These are phyloP conservation scores for Pelodytes ibericus DNA, from an alignment of 2,797 vertebrate species.

Conservation along the genomic window DNA sequence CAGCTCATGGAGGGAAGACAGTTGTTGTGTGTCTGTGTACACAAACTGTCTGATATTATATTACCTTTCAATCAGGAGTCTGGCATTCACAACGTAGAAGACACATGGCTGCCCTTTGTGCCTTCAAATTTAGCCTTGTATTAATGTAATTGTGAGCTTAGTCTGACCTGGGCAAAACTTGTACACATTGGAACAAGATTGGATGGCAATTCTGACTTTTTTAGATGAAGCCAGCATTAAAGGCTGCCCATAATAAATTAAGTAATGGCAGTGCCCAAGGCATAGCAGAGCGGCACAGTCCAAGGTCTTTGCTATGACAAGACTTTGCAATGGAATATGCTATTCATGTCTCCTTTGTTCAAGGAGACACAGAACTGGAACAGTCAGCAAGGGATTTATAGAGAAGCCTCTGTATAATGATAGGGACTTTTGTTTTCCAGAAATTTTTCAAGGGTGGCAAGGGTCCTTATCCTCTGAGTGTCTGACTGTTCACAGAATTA, in stretches of 20 bases:
- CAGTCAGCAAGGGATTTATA: too few relatives aligned
- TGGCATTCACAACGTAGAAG: constrained; percentile 76
- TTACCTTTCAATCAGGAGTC: constrained; percentile 69
- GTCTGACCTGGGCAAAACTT: constrained; percentile 62
- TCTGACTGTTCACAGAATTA: too few relatives aligned
- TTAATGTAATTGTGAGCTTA: constrained; percentile 64
- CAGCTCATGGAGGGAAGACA: constrained; percentile 59
- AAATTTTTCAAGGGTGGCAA: too few relatives aligned
- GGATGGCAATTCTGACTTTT: constrained; percentile 3
- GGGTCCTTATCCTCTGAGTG: too few relatives aligned
- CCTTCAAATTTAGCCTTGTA: constrained; percentile 68
- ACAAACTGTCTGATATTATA: constrained; percentile 57
- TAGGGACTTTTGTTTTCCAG: too few relatives aligned
- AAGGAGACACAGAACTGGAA: too few relatives aligned
- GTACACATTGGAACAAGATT: neutral
- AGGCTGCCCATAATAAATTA: neutral
- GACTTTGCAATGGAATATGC: too few relatives aligned
- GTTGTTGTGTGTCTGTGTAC: constrained; percentile 50
- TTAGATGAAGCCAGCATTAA: neutral
- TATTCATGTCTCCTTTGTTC: too few relatives aligned
- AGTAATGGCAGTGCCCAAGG: neutral
- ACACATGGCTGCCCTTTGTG: constrained; percentile 75
- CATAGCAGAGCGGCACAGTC: neutral
- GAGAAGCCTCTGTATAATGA: too few relatives aligned
- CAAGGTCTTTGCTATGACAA: neutral